Conservation (phyloP, 2,888 invertebrate species). For the Bembecia ichneumoniformis region DNA sequence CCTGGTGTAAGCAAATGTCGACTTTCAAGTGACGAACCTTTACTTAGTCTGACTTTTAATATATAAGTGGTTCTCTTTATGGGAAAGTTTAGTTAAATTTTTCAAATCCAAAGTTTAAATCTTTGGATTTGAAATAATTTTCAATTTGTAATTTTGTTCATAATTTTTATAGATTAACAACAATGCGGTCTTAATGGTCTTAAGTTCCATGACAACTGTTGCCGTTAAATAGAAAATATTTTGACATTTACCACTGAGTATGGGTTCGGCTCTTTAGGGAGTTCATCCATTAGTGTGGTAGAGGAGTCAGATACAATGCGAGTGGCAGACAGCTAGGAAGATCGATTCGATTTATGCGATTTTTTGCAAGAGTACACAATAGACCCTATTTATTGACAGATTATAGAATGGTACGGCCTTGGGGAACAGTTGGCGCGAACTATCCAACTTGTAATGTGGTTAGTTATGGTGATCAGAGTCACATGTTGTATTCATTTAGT, state of each 20-base stretch:
- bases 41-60: too few species aligned
- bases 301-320: constrained; percentile 38
- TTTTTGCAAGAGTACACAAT: constrained; percentile 57
- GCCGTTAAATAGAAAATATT: constrained; percentile 56
- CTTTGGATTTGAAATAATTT: too few species aligned
- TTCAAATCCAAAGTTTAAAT: too few species aligned
- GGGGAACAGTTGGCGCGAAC: constrained; percentile 60
- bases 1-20: too few species aligned
- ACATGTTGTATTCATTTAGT: constrained; percentile 49
- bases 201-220: constrained; percentile 1
- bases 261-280: constrained; percentile 61
- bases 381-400: constrained; percentile 63
- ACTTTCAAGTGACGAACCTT: too few species aligned
- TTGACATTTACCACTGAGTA: constrained; percentile 58
- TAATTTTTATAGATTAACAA: neutral
- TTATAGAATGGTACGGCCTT: constrained; percentile 43
- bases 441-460: constrained; percentile 57
- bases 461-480: constrained; percentile 67
- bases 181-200: neutral
- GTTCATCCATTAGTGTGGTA: constrained; percentile 36
- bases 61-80: too few species aligned
- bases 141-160: neutral
- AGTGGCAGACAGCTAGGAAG: constrained; percentile 57
- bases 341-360: constrained; percentile 70
- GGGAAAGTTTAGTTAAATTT: too few species aligned